Conservation (phyloP, 2,797 vertebrate genomes). For the Sciaenops ocellatus region DNA sequence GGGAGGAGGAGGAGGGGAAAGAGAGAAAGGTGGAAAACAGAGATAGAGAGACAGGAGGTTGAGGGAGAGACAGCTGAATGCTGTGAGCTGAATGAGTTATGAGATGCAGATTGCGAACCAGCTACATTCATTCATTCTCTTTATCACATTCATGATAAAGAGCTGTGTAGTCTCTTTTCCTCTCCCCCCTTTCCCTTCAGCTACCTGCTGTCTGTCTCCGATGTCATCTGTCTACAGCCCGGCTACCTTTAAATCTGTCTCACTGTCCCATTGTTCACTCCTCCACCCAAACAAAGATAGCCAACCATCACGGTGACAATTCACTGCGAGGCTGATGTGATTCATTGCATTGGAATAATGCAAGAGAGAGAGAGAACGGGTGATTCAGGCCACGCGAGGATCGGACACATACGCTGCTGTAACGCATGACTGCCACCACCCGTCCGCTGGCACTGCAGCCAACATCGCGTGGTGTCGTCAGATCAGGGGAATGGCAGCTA, state of each 20-base stretch:
- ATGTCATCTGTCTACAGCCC: constrained; percentile 52
- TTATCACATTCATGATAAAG: constrained; percentile 72
- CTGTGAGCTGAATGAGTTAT: constrained; percentile 78
- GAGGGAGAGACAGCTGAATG: constrained; percentile 58
- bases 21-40: constrained; percentile 52
- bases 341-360: background rate
- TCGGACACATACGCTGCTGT: constrained; percentile 4
- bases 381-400: constrained; percentile 4
- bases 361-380: background rate
- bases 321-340: constrained; percentile 20
- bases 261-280: constrained; percentile 28
- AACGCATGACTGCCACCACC: constrained; percentile 19
- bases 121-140: constrained; percentile 70
- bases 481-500: constrained; percentile 64
- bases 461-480: constrained; percentile 26
- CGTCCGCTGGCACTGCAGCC: constrained; percentile 17
- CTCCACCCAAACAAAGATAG: constrained; percentile 46
- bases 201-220: constrained; percentile 60
- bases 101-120: constrained; percentile 69
- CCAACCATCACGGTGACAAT: constrained; percentile 29
- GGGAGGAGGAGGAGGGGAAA: constrained; percentile 7
- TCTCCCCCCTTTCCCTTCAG: constrained; percentile 36
- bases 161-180: constrained; percentile 47
- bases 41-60: constrained; percentile 48
- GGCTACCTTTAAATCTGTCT: constrained; percentile 60